Evolutionary conservation across 1,140 invertebrate genomes (phyloP), one percentile per base, ranked within the genome.

Genomic region (Diabrotica virgifera): DNA sequence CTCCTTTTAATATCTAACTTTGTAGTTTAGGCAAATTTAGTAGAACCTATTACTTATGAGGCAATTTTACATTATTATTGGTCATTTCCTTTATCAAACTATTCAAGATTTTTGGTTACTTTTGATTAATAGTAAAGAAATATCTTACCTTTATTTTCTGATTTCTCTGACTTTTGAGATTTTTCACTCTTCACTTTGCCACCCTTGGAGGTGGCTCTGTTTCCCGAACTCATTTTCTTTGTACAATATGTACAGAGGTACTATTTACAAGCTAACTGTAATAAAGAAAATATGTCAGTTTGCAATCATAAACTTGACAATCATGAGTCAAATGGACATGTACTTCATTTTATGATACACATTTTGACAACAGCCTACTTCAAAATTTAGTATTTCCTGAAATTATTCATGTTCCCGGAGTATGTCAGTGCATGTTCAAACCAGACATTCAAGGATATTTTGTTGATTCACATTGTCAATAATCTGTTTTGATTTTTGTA

Each of bases 241-340:
- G 73, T 77, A 79, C 76, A 78, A 70, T 80, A 80, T 80, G 73
- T 80, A 79, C 78, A 80, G 70, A 72, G 67, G 63, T 73, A 76
- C 72, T 80, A 79, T 79, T 73, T 79, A 80, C 78, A 79, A 78
- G 59, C 70, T 66, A 73, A 74, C 77, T 77, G 75, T 62, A 78
- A 78, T 24, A 57, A 64, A 54, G 67, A 69, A 54, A 56, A 58
- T 66, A 61, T 64, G 14, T 63, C 60, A 53, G 13, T 35, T 35
- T 51, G 38, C 54, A 59, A 13, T 63, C 51, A 60, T 36, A 24
- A 24, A 24, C 24, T 24, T 24, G 10, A 59, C 37, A 62, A 63
- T 10, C 57, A 52, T 11, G 6, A 56, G 12, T 57, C 12, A 12
- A 69, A 6, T 46, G 36, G 10, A 37, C 38, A 40, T 52, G 52